These are phyloP conservation scores for Ictalurus furcatus DNA, from an alignment of 2,113 vertebrate genomes.

Conservation along the genomic window DNA sequence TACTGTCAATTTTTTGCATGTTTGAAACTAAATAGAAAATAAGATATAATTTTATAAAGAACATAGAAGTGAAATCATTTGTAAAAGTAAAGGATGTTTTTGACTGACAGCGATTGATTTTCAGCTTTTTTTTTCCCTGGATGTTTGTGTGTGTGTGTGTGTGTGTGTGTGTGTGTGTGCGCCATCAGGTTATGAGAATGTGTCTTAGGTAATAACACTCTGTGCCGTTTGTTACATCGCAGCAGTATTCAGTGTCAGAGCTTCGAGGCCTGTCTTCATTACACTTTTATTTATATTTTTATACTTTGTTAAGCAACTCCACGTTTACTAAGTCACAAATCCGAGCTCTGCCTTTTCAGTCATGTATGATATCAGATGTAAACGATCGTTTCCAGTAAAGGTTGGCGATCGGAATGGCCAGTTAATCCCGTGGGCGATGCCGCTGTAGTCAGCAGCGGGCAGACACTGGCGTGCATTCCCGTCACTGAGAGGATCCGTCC, in stretches of 20 bases:
- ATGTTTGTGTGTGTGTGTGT: neutral
- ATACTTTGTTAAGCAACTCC: neutral
- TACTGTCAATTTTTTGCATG: neutral
- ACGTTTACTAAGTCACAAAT: neutral
- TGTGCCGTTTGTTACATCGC: constrained; percentile 1
- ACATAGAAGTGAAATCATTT: neutral
- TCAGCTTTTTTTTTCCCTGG: neutral
- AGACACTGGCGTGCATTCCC: constrained; percentile 25
- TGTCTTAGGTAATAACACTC: neutral
- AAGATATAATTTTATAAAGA: neutral
- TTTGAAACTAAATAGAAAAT: neutral
- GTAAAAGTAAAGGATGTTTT: neutral
- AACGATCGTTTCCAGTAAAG: constrained; percentile 29
- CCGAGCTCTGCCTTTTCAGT: neutral
- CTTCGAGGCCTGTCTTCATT: neutral
- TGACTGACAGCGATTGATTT: neutral
- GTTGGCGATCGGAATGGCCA: neutral
- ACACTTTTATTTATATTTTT: constrained; percentile 15
- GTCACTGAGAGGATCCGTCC: constrained; percentile 43
- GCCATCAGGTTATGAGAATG: neutral
- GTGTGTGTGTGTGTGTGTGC: neutral
- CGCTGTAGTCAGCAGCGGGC: constrained; percentile 33
- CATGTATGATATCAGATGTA: neutral
- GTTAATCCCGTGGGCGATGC: constrained; percentile 1
- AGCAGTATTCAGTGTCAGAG: neutral